These are phyloP conservation scores for Drosophila affinis DNA, from an alignment of 2,888 invertebrate species.

Conservation along the genomic window DNA sequence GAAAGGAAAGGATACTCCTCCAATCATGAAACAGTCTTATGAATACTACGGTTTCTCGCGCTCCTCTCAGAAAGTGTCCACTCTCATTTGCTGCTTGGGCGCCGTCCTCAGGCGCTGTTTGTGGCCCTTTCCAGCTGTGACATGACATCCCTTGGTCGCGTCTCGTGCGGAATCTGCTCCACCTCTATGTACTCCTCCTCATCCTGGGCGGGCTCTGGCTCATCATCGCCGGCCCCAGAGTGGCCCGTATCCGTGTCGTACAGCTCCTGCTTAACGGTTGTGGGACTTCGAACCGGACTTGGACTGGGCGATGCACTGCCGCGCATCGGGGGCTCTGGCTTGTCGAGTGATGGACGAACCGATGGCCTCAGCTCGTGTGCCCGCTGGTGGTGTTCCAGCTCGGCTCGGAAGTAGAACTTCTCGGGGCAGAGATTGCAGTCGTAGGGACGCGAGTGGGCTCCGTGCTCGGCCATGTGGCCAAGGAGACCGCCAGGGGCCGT, in stretches of 20 bases:
- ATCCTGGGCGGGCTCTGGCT: constrained; percentile 61
- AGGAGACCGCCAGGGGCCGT: constrained; percentile 92
- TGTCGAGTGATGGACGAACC: constrained; percentile 9
- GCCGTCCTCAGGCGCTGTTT: constrained; percentile 57
- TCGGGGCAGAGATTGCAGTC: constrained; percentile 92
- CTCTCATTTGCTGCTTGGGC: no score
- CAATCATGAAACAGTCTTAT: constrained; percentile 28
- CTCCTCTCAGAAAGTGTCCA: neutral
- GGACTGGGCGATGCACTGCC: constrained; percentile 25
- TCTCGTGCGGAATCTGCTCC: constrained; percentile 80
- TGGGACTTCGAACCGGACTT: constrained; percentile 41
- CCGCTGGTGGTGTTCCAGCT: constrained; percentile 93
- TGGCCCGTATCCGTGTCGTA: constrained; percentile 60
- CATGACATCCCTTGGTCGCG: constrained; percentile 42
- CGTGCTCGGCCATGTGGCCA: constrained; percentile 94
- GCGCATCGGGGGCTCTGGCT: constrained; percentile 9
- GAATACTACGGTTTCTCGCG: constrained; percentile 21
- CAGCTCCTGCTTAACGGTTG: constrained; percentile 63
- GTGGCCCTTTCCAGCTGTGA: constrained; percentile 64
- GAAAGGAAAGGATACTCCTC: constrained; percentile 10
- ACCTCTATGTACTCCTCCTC: constrained; percentile 84
- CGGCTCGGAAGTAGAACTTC: constrained; percentile 95
- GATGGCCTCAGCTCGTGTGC: constrained; percentile 84
- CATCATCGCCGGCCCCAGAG: constrained; percentile 37
- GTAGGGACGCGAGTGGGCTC: constrained; percentile 91